A percentile compares a stretch with the other conserved stretches of the same genome.
Conservation (phyloP, 2,113 vertebrate species). For the Anseranas semipalmata region DNA sequence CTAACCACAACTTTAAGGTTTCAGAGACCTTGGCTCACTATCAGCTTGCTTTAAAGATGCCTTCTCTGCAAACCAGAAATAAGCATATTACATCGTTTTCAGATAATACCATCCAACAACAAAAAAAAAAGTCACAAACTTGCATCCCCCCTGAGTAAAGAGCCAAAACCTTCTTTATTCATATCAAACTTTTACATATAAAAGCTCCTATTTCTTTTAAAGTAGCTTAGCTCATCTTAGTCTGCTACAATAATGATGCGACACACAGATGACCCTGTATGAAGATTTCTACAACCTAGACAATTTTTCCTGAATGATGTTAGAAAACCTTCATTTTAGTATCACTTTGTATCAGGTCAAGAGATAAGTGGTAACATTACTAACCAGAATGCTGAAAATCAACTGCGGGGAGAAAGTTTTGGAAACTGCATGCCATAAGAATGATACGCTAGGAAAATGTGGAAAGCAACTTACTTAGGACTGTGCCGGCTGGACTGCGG, state of each 20-base stretch:
- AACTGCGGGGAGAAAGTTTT: background rate
- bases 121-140: background rate
- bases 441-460: background rate
- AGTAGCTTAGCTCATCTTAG: background rate
- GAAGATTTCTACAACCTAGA: background rate
- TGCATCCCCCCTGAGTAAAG: background rate
- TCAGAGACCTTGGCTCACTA: slow-evolving; percentile 50
- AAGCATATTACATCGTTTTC: background rate
- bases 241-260: background rate
- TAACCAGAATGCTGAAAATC: background rate
- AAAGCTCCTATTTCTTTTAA: background rate
- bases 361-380: background rate
- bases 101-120: background rate
- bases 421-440: background rate
- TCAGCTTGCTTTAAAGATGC: slow-evolving; percentile 55
- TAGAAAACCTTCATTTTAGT: background rate
- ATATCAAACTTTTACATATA: background rate
- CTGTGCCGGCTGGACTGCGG: background rate
- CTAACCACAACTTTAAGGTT: slow-evolving; percentile 64
- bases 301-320: background rate
- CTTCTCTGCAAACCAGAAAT: slow-evolving; percentile 62
- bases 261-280: background rate
- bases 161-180: background rate
- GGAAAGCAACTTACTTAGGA: background rate
- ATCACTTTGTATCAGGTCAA: background rate